Evolutionary conservation across 2,888 invertebrate genomes (phyloP).

Genomic region (Eristalinus sepulchralis): DNA sequence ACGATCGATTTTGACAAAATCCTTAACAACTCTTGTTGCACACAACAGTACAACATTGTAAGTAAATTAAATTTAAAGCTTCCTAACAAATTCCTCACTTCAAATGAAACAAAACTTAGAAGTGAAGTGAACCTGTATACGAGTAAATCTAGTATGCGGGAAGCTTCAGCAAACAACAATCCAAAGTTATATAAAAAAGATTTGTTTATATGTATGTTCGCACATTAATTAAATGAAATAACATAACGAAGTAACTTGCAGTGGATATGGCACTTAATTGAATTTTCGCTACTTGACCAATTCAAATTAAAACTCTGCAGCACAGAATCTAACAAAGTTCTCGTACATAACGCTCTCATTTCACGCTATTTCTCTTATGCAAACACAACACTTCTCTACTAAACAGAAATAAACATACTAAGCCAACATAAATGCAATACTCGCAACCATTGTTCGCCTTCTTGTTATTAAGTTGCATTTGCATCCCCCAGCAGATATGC

Average conservation of each 20-base stretch:
- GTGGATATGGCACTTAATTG: constrained; percentile 62
- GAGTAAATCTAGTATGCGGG: background rate
- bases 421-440: background rate
- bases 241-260: constrained; percentile 14
- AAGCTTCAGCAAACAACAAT: constrained; percentile 1
- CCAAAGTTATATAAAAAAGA: background rate
- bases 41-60: no score
- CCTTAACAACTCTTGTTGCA: background rate
- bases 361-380: background rate
- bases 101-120: background rate
- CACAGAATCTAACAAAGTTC: constrained; percentile 1
- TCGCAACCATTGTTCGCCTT: constrained; percentile 33
- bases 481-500: constrained; percentile 52
- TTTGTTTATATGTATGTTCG: background rate
- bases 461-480: constrained; percentile 56
- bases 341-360: background rate
- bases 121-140: constrained; percentile 8
- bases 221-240: constrained; percentile 10
- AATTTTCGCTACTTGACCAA: constrained; percentile 17
- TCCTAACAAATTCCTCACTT: constrained; percentile 25
- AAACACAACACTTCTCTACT: constrained; percentile 22
- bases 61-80: background rate
- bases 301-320: constrained; percentile 1
- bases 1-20: no score
- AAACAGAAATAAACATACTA: constrained; percentile 34